Evolutionary conservation across 2,888 invertebrate species (phyloP).

Genomic region (Seladonia tumulorum): DNA sequence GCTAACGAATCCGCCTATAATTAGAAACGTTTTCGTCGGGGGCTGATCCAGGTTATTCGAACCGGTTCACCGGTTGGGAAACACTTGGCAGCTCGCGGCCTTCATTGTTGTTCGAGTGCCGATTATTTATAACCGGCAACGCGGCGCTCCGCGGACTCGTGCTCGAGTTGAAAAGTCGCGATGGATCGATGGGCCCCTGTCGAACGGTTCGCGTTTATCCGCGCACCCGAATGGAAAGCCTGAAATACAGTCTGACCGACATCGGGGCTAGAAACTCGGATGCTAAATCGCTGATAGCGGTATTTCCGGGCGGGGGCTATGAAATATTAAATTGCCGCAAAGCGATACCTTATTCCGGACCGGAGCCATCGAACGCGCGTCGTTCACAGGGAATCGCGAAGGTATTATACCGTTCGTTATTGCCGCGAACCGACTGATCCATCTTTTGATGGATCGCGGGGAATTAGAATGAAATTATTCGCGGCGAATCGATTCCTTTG

Average conservation of each 20-base stretch:
- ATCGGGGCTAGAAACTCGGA: neutral
- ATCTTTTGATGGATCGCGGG: neutral
- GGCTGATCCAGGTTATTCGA: constrained; percentile 43
- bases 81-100: constrained; percentile 71
- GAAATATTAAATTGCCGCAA: neutral
- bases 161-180: neutral
- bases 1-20: constrained; percentile 55
- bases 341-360: neutral
- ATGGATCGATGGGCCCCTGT: neutral
- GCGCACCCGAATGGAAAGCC: neutral
- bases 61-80: constrained; percentile 69
- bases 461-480: neutral
- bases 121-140: constrained; percentile 74
- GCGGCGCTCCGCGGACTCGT: neutral
- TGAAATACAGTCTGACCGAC: neutral
- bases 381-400: neutral
- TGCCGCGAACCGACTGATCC: neutral
- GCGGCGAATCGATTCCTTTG: neutral
- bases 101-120: constrained; percentile 64
- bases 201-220: neutral
- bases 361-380: neutral
- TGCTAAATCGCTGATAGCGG: neutral
- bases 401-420: neutral
- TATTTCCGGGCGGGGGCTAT: constrained; percentile 1
- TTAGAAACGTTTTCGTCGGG: constrained; percentile 44